Conservation (phyloP, 2,113 vertebrate species). For the Erinaceus europaeus region DNA sequence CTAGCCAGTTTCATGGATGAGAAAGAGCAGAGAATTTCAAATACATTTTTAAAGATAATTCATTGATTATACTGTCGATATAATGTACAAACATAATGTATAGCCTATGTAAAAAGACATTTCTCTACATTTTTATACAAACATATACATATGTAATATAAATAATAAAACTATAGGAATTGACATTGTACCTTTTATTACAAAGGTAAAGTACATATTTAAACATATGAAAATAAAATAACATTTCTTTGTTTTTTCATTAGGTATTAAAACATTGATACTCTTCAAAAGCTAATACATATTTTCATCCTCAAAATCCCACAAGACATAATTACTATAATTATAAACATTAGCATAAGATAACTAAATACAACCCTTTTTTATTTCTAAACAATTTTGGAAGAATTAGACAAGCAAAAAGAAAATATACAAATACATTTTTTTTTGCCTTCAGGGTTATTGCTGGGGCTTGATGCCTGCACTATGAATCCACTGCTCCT, state of each 20-base stretch:
- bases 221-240: background rate
- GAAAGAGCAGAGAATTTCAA: background rate
- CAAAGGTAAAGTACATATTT: background rate
- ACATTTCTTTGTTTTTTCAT: background rate
- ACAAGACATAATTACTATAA: background rate
- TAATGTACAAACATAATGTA: no score
- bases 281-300: conserved; percentile 7
- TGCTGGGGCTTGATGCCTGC: no score
- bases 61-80: no score
- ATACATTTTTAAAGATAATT: no score
- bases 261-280: background rate
- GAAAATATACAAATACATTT: background rate
- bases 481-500: no score
- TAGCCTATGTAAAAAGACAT: background rate
- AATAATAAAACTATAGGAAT: background rate
- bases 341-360: background rate
- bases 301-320: conserved; percentile 4
- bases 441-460: no score
- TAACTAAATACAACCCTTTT: background rate
- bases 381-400: background rate
- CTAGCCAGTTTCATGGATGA: background rate
- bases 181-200: background rate
- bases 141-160: background rate
- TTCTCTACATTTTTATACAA: no score
- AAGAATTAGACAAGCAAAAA: background rate